A percentile compares a stretch with the other conserved stretches of the same genome.
Conservation (phyloP, 2,113 vertebrate genomes). For the Paracanthobrama guichenoti region DNA sequence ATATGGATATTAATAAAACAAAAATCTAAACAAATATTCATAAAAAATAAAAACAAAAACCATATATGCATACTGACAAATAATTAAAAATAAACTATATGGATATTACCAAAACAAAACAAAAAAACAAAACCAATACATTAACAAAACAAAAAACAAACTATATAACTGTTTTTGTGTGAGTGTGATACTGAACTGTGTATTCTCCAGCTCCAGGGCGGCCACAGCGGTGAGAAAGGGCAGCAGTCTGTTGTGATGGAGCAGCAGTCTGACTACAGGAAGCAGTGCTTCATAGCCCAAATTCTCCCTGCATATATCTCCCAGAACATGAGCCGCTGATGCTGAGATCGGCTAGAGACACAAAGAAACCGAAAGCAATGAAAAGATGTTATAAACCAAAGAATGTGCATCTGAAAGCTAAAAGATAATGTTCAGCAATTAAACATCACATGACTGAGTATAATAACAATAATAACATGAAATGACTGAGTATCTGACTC, state of each 20-base stretch:
- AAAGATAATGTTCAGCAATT: not conserved
- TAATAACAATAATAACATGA: too few species aligned
- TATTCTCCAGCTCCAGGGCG: slow-evolving; percentile 90
- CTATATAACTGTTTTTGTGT: not conserved
- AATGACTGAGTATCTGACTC: too few species aligned
- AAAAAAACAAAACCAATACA: not conserved
- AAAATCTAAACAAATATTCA: not conserved
- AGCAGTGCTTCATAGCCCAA: slow-evolving; percentile 86
- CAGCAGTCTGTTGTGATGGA: slow-evolving; percentile 92
- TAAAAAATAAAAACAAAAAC: not conserved
- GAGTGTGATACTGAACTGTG: slow-evolving; percentile 83
- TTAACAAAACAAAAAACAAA: not conserved
- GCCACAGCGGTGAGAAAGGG: slow-evolving; percentile 90
- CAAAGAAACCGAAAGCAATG: not conserved
- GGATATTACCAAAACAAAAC: not conserved
- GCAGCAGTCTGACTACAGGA: slow-evolving; percentile 88
- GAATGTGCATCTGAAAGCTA: not conserved
- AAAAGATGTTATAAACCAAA: not conserved
- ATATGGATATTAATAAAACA: not conserved
- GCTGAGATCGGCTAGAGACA: slow-evolving; percentile 88
- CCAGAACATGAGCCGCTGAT: slow-evolving; percentile 92
- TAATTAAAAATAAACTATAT: not conserved
- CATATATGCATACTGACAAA: not conserved
- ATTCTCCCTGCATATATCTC: slow-evolving; percentile 88
- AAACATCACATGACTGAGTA: not conserved